Base-by-base conservation (phyloP, 2,888 invertebrate species). In the Sturmia bella region DNA sequence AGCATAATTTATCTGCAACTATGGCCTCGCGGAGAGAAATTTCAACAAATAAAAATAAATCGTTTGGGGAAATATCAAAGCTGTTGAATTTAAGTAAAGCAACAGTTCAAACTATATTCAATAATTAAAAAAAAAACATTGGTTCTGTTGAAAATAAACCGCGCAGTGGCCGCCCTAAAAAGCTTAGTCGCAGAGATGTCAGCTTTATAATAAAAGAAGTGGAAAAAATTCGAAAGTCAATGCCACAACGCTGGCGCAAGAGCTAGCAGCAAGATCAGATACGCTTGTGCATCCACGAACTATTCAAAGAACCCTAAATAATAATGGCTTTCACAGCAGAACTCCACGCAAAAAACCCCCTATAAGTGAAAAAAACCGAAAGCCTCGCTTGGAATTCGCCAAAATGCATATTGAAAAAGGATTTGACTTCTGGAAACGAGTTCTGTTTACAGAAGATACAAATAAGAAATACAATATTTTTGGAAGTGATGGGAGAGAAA, bases 401-500 rank as follows among this genome's bases (percentile, higher is more conserved):
- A 78, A 80, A 50, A 69, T 76, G 45, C 68, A 85, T 77, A 54
- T 80, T n/a, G 59, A 80, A 9, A 76, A 82, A 64, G 76, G 64
- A 45, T 32, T 80, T 43, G 80, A 73, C 50, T 84, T 79, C 63
- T 89, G 87, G 83, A 87, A 88, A 37, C 85, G 83, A 5, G 70
- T 84, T 17, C 84, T 85, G 12, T 88, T 87, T 19, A 83, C 80
- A 0, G 85, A 86, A 64, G 85, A 86, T 66, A 80, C 80, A n/a
- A 87, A n/a, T n/a, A n/a, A n/a, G n/a, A n/a, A 86, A 64, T 85
- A 78, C 45, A 85, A 86, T 41, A 37, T 86, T 66, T 81, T 84
- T 63, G 78, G 69, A 48, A 76, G 68, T 45, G 74, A 52, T 74
- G 84, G 83, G 84, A 61, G 57, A 27, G 27, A 3, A 27, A 27